Base-by-base conservation (phyloP, 2,113 vertebrate species). In the Megaptera novaeangliae region DNA sequence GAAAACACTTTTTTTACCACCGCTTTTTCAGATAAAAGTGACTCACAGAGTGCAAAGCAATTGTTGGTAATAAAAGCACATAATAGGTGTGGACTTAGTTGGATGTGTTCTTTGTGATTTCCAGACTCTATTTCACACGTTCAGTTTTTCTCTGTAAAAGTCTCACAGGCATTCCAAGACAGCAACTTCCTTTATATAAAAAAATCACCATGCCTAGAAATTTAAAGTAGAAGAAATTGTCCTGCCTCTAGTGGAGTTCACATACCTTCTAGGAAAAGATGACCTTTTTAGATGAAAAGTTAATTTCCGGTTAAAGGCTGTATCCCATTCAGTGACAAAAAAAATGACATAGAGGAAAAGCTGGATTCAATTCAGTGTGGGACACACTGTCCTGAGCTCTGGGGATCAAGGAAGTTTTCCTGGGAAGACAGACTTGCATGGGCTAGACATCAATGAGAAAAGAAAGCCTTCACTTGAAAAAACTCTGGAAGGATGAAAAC, bases 11-110 rank as follows among this genome's bases (percentile, higher is more conserved):
- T 96, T 98, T 55, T 59, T 31, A 36, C 34, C 25, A 52, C 23
- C 27, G 92, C 84, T 96, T 97, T 96, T 95, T 72, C 77, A 97
- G 90, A 55, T 78, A 39, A 82, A 93, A 88, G 63, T 82, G 34
- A 25, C 18, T 61, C 41, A 92, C 31, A 91, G 55, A 63, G 4
- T 87, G 64, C 44, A 36, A 94, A 83, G 81, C 94, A 81, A 81
- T 52, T 23, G 83, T 91, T 88, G 85, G 88, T 92, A 97, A 97
- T 98, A 94, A 98, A 98, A 94, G 23, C 13, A 34, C 14, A 61
- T 15, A 77, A 82, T 41, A 66, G 8, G 7, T 44, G 8, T 61
- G 11, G 21, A 7, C 15, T 82, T 74, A 61, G 21, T 39, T 82
- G 25, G 29, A 64, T 63, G 4, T 68, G 8, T 88, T 55, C 18